Evolutionary conservation across 2,888 invertebrate species (phyloP).

Genomic region (Stratiomys singularior): DNA sequence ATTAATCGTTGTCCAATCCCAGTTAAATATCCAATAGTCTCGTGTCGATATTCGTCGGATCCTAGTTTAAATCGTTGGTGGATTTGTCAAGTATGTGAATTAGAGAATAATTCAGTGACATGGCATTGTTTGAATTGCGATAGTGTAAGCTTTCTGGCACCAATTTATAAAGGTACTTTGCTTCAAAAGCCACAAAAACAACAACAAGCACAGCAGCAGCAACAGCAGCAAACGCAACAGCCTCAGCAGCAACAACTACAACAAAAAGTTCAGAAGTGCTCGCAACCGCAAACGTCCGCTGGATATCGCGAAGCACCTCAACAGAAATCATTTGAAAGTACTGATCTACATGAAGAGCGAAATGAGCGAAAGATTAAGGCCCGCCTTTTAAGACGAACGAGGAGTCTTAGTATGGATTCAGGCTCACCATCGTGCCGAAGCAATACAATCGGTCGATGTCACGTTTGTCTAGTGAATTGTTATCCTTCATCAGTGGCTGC

Average conservation of each 20-base stretch:
- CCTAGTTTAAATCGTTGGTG: slow-evolving; percentile 65
- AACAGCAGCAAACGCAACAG: slow-evolving; percentile 14
- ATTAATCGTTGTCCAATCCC: slow-evolving; percentile 27
- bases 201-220: slow-evolving; percentile 53
- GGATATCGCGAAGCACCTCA: slow-evolving; percentile 47
- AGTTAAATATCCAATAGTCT: slow-evolving; percentile 53
- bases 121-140: slow-evolving; percentile 66
- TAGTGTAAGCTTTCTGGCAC: slow-evolving; percentile 65
- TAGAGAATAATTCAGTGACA: slow-evolving; percentile 65
- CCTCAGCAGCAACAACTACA: slow-evolving; percentile 12
- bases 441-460: slow-evolving; percentile 59
- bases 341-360: slow-evolving; percentile 51
- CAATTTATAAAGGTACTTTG: slow-evolving; percentile 65
- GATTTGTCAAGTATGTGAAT: slow-evolving; percentile 64
- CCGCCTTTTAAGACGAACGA: slow-evolving; percentile 60
- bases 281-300: background rate
- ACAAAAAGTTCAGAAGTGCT: background rate
- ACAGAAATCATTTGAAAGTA: slow-evolving; percentile 53
- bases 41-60: slow-evolving; percentile 65
- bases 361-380: slow-evolving; percentile 55
- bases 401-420: slow-evolving; percentile 65
- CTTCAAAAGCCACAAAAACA: slow-evolving; percentile 54
- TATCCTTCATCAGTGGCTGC: slow-evolving; percentile 58
- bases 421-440: slow-evolving; percentile 58
- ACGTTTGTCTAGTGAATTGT: slow-evolving; percentile 65